Evolutionary conservation across 1,140 invertebrate genomes (phyloP), one percentile per base, ranked within the genome.

Genomic region (Calephelis virginiensis): DNA sequence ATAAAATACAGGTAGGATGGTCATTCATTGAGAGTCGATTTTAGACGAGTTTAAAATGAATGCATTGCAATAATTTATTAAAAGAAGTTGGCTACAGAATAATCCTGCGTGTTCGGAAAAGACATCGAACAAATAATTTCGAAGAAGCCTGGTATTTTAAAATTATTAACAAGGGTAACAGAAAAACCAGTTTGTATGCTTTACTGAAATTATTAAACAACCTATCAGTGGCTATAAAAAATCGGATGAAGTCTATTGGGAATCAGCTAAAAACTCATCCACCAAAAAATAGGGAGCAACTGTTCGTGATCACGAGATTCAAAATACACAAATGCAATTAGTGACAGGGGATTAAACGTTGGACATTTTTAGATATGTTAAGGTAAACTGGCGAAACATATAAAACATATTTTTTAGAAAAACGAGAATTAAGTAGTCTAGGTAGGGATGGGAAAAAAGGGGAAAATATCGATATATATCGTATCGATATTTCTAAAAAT

Each of bases 141-240:
- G 43, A 6, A 45, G 43, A 45, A 45, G 43, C 43, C 43, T 45
- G 43, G 43, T 9, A 45, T 45, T 45, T 45, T 45, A 45, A 45
- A 45, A 45, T 45, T 45, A 45, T 6, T 45, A 45, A 45, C 43
- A 49, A 49, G 48, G 14, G 48, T 49, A 49, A 13, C 48, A 49
- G 48, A 49, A 49, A 49, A 49, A 13, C n/a, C 48, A 14, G 48
- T 49, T 49, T 49, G 14, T 49, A 49, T 49, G 48, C 48, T 49
- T 49, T 49, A 49, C 48, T 49, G 48, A 49, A 49, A 49, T 49
- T 49, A 49, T 49, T 13, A 49, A 13, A 49, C 48, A 49, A 49
- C 48, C n/a, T 13, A 49, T 49, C 48, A 49, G 48, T 14, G 48
- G n/a, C 48, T 49, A 49, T 49, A 49, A 49, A 49, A 49, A 49